Conservation (phyloP, 2,113 vertebrate genomes). For the Nymphicus hollandicus region DNA sequence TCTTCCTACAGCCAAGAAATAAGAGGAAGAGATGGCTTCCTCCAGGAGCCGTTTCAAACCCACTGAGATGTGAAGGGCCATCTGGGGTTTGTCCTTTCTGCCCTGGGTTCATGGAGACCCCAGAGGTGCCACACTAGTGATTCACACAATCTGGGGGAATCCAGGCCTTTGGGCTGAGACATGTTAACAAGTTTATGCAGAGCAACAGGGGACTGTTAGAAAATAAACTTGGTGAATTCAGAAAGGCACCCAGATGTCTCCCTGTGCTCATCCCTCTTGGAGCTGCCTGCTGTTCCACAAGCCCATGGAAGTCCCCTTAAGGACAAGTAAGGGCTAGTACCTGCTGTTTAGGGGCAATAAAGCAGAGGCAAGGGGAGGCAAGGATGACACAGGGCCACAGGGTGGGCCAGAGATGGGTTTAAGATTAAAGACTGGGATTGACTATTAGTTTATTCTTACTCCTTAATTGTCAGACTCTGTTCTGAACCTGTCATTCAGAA, state of each 20-base stretch:
- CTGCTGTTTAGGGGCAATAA: not conserved
- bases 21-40: not conserved
- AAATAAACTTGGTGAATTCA: not conserved
- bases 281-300: not conserved
- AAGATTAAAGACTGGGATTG: not conserved
- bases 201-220: not conserved
- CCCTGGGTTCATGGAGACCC: not conserved
- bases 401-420: not conserved
- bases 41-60: not conserved
- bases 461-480: not conserved
- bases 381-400: not conserved
- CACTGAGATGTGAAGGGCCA: not conserved
- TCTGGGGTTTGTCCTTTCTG: not conserved
- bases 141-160: not conserved
- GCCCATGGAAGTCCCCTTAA: not conserved
- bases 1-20: no score
- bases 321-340: not conserved
- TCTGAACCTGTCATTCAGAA: not conserved
- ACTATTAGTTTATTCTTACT: not conserved
- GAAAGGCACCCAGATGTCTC: not conserved
- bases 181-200: not conserved
- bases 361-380: not conserved
- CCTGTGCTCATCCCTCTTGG: not conserved
- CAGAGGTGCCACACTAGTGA: rapidly evolving
- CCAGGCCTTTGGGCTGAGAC: not conserved